These are phyloP conservation scores for Cyprinodon variegatus DNA, from an alignment of 2,113 vertebrate genomes.

Conservation along the genomic window DNA sequence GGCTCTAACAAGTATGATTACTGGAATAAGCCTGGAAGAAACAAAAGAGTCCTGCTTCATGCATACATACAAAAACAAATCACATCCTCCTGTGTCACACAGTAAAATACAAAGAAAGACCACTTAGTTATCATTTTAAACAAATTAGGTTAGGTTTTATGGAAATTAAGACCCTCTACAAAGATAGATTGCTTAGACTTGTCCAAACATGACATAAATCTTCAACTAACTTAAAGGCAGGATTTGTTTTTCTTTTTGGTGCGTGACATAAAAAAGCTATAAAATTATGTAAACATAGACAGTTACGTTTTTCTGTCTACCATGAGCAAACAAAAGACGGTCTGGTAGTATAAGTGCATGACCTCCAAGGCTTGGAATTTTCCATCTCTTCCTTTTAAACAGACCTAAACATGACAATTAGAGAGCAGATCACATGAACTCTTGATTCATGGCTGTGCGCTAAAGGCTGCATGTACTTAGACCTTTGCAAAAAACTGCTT, in stretches of 20 bases:
- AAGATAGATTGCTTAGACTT: slow-evolving; percentile 71
- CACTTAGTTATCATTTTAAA: background rate
- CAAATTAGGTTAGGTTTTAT: slow-evolving; percentile 53
- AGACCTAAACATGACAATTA: slow-evolving; percentile 74
- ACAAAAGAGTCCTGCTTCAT: slow-evolving; percentile 48
- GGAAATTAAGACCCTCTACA: slow-evolving; percentile 51
- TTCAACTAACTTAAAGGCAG: slow-evolving; percentile 42
- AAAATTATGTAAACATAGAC: slow-evolving; percentile 73
- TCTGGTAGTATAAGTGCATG: slow-evolving; percentile 62
- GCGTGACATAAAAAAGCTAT: slow-evolving; percentile 65
- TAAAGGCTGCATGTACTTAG: slow-evolving; percentile 42
- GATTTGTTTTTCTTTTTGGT: slow-evolving; percentile 65
- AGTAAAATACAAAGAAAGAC: background rate
- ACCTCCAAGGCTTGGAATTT: slow-evolving; percentile 71
- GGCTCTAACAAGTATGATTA: slow-evolving; percentile 77
- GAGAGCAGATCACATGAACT: slow-evolving; percentile 58
- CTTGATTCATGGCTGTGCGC: slow-evolving; percentile 62
- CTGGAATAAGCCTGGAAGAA: slow-evolving; percentile 65
- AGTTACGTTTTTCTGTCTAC: slow-evolving; percentile 68
- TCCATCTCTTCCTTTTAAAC: slow-evolving; percentile 64
- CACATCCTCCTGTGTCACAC: slow-evolving; percentile 18
- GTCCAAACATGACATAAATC: slow-evolving; percentile 74
- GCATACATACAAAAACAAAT: slow-evolving; percentile 58
- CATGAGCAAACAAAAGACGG: slow-evolving; percentile 70
- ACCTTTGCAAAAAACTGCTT: slow-evolving; percentile 22